Conservation (phyloP, 2,113 vertebrate genomes). For the Melanotaenia duboulayi region DNA sequence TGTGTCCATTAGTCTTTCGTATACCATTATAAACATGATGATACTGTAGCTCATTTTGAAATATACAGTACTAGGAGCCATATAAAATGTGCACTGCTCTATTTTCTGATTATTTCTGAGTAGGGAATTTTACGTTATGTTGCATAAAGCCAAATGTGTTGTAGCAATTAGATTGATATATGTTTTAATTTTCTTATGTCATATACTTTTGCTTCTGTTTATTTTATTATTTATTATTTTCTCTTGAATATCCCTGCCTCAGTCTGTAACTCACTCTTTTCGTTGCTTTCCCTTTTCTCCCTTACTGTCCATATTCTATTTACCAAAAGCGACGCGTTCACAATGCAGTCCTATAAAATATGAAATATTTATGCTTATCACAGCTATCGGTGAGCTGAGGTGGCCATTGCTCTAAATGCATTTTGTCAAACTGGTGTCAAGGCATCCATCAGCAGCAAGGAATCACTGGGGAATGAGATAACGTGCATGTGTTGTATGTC, state of each 20-base stretch:
- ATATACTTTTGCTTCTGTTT: slow-evolving; percentile 1
- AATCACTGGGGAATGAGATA: slow-evolving; percentile 34
- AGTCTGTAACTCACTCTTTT: neutral
- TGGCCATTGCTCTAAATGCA: slow-evolving; percentile 4
- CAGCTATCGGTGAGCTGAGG: slow-evolving; percentile 30
- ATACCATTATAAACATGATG: slow-evolving; percentile 3
- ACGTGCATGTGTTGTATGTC: slow-evolving; percentile 10
- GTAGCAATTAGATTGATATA: neutral
- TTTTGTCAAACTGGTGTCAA: slow-evolving; percentile 19
- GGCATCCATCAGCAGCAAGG: slow-evolving; percentile 1
- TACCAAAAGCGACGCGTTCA: neutral
- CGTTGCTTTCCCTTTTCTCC: slow-evolving; percentile 5
- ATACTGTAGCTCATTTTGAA: neutral
- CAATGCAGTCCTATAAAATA: slow-evolving; percentile 14
- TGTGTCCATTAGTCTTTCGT: neutral
- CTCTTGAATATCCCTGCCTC: neutral
- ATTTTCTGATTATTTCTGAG: neutral
- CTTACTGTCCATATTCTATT: neutral
- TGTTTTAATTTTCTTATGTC: neutral
- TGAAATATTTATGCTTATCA: slow-evolving; percentile 56
- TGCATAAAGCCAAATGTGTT: neutral
- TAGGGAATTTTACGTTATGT: neutral
- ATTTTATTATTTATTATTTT: neutral
- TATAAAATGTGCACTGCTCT: neutral
- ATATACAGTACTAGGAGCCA: neutral